Base-by-base conservation (phyloP, 1,140 invertebrate genomes). In the Anadara kagoshimensis region DNA sequence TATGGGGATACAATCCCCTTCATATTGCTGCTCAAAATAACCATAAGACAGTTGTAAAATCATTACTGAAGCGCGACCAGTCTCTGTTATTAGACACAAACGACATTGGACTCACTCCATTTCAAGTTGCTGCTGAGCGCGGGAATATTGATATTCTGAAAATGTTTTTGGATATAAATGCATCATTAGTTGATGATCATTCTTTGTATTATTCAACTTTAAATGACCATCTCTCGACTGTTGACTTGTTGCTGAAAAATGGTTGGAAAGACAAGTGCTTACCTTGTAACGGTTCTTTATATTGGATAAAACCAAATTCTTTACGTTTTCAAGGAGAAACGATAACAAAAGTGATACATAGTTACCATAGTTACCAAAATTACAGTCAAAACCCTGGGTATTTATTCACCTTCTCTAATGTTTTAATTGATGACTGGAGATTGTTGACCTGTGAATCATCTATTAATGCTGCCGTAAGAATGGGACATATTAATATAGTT, bases 21-120 rank as follows among this genome's bases (percentile, higher is more conserved):
- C 67, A 69, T 16, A 69, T 69, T 16, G 67, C 67, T 11, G 4
- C 67, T 8, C 67, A 69, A 53, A 51, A 69, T 26, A 57, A 47
- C 5, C 44, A 69, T 41, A 20, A 11, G 41, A 7, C n/a, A n/a
- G 47, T 61, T 8, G 44, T 61, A 8, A 41, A 69, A 69, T 16
- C 51, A 24, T 8, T 69, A 8, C 12, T 69, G 14, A 18, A 64
- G 4, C 16, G 10, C n/a, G 5, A 69, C 49, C 29, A 61, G 20
- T 26, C 26, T 36, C 16, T 59, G n/a, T 3, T 51, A 2, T 59
- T 47, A 5, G 24, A 18, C 18, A 29, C 36, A 69, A 69, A 47
- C 59, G 43, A 41, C 3, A 58, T 69, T 18, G 36, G 43, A 20
- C 20, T 69, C 4, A 69, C 47, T 7, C 18, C 67, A 11, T 69